Percentiles rank a stretch among this genome's conserved stretches.
Conservation (phyloP, 1,140 invertebrate genomes). For the Delia radicum region DNA sequence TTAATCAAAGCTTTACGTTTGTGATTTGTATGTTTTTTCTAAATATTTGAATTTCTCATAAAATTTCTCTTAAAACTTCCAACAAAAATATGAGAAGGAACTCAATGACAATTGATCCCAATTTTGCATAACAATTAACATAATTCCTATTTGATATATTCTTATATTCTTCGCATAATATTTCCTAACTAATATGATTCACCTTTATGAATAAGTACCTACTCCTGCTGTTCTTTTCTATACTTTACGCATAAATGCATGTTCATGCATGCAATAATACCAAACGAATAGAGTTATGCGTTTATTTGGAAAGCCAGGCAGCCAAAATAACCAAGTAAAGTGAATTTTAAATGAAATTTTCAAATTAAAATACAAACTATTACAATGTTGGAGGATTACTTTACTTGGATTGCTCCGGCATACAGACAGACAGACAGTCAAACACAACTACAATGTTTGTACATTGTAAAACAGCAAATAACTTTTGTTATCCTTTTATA, state of each 20-base stretch:
- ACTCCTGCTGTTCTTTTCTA: not conserved
- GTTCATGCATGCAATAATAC: not conserved
- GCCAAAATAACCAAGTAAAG: not conserved
- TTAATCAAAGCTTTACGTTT: too few species aligned
- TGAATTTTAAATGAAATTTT: slow-evolving; percentile 17
- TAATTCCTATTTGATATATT: too few species aligned
- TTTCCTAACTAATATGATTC: too few species aligned
- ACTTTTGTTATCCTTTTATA: not conserved
- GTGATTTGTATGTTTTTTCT: too few species aligned
- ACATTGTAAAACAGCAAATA: not conserved
- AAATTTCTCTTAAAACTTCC: too few species aligned
- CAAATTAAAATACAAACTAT: not conserved
- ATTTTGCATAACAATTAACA: too few species aligned
- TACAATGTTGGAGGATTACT: not conserved
- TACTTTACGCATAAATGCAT: not conserved
- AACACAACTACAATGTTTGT: not conserved
- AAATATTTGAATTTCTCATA: too few species aligned
- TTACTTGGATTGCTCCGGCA: not conserved
- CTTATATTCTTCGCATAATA: too few species aligned
- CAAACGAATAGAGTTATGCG: not conserved
- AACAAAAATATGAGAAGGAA: too few species aligned
- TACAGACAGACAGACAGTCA: not conserved
- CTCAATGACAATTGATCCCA: too few species aligned
- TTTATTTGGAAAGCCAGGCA: not conserved
- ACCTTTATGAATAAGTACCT: too few species aligned